These are phyloP conservation scores for Campoletis raptor DNA, from an alignment of 2,888 invertebrate species.

Conservation along the genomic window DNA sequence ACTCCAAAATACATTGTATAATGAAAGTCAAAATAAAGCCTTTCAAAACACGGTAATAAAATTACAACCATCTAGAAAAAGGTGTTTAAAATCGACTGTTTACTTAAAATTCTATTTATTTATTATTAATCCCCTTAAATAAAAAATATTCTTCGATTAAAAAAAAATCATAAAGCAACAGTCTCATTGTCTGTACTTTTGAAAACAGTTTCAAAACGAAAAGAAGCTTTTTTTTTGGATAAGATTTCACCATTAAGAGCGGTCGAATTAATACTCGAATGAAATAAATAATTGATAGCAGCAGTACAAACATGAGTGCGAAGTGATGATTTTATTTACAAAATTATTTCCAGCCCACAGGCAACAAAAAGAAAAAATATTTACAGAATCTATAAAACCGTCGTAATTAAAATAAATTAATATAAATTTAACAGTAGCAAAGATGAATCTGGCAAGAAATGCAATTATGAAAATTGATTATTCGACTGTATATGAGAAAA, in stretches of 20 bases:
- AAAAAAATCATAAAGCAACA: not conserved
- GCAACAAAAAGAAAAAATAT: not conserved
- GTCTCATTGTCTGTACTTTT: too few relatives aligned
- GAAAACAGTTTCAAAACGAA: not conserved
- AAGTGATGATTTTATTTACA: not conserved
- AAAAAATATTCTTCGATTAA: not conserved
- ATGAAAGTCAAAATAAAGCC: not conserved
- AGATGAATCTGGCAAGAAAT: not conserved
- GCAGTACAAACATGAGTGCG: not conserved
- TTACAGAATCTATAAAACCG: not conserved
- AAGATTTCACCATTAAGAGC: not conserved
- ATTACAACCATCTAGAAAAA: not conserved
- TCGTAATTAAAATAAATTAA: not conserved
- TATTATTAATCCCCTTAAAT: not conserved
- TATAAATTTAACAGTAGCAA: not conserved
- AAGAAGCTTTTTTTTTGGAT: not conserved
- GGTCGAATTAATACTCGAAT: not conserved
- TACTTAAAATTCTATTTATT: not conserved
- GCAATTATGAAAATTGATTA: conserved; percentile 6
- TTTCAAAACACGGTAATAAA: not conserved
- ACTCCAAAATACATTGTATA: not conserved
- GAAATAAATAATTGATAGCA: not conserved
- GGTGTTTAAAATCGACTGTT: not conserved
- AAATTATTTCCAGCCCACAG: not conserved
- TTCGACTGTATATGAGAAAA: not conserved